phyloP scores from a whole-genome alignment of 1,140 invertebrate species.

The Trigoniulus corallinus region DNA sequence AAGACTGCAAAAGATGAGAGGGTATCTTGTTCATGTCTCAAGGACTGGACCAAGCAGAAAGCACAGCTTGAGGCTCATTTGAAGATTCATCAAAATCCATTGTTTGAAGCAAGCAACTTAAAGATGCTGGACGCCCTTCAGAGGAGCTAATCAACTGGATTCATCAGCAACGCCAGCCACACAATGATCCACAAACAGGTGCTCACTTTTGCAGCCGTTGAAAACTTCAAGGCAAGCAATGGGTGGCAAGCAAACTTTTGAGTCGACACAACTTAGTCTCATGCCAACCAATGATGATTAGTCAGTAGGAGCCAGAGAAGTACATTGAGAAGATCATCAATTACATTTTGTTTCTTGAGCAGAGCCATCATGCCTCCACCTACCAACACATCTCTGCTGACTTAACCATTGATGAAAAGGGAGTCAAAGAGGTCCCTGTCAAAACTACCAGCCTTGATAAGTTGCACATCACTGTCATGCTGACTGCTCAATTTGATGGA shows the following conservation, averaged over 20 bases:
- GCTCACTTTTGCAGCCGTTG: not conserved
- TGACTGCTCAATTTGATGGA: constrained; percentile 10
- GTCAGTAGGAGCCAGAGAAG: not conserved
- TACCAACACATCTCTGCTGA: too few species aligned
- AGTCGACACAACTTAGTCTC: not conserved
- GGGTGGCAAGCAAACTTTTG: not conserved
- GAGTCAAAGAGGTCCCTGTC: not conserved
- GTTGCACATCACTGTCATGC: constrained; percentile 9
- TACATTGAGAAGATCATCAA: too few species aligned
- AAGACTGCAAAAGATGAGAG: not conserved
- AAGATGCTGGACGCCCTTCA: not conserved
- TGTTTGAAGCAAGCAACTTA: not conserved
- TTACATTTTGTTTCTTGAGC: not conserved
- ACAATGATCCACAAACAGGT: not conserved
- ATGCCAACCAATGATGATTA: not conserved
- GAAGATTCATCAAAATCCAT: not conserved
- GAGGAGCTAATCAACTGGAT: not conserved
- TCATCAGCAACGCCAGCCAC: not conserved
- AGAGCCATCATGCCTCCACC: not conserved
- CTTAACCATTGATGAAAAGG: too few species aligned
- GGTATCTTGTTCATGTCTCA: not conserved
- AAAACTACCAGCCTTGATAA: not conserved
- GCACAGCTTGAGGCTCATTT: not conserved
- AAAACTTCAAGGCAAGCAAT: not conserved
- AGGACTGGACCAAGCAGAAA: not conserved